Base-by-base conservation (phyloP, 2,113 vertebrate species). In the Cynocephalus volans region DNA sequence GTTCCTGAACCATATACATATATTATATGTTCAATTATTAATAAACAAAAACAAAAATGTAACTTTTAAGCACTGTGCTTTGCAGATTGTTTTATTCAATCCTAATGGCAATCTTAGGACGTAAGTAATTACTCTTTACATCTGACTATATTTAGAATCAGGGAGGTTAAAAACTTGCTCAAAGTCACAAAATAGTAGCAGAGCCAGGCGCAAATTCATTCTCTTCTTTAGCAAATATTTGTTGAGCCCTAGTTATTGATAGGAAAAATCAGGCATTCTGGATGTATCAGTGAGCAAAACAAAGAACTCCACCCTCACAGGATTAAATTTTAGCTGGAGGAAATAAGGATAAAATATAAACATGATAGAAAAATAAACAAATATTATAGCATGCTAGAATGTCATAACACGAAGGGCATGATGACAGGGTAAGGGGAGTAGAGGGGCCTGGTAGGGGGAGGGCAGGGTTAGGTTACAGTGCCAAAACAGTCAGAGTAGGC, bases 271-370 rank as follows among this genome's bases (percentile, higher is more conserved):
- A 79, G 33, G 52, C 2, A 41, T 50, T 90, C 80, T 54, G 17
- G 65, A 62, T 23, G 6, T 23, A 19, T 36, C 28, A 77, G 50
- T 70, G 45, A 70, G 58, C 14, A 86, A 75, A 82, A 85, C 41
- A 41, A 86, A 62, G 36, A 79, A 58, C 23, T 23, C 12, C 19
- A 2, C 10, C 1, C 6, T 64, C 15, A 72, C 1, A 26, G 17
- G 67, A 73, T 58, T 48, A 88, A 86, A 76, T 90, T 90, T 52
- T 45, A 65, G 9, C 2, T 26, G 28, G 26, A 9, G 0, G 54
- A 69, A 65, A 60, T 81, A 12, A 91, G 24, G 76, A 70, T 76
- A 76, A 96, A 81, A 75, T 62, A n/a, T 83, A 69, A 67, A n/a
- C 31, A 54, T 6, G 56, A 28, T 23, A 48, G n/a, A 24, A 18